Conservation (phyloP, 2,888 invertebrate genomes). For the Aspidapion aeneum region DNA sequence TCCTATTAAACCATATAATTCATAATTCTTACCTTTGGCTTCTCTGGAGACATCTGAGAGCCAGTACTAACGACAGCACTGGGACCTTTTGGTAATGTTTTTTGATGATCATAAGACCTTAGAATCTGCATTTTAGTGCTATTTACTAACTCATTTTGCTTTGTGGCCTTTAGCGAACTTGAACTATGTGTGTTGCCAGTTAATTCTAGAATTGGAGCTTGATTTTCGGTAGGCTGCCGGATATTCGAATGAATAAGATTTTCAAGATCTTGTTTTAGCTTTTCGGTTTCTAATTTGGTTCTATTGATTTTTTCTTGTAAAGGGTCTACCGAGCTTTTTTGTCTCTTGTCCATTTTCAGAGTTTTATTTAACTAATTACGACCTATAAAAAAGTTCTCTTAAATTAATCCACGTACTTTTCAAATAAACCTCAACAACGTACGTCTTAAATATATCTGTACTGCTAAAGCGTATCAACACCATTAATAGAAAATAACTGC, state of each 20-base stretch:
- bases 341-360: not conserved
- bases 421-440: no score
- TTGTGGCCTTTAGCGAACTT: not conserved
- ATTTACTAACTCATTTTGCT: not conserved
- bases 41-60: not conserved
- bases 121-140: constrained; percentile 30
- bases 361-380: no score
- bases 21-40: constrained; percentile 6
- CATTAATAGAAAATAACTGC: no score
- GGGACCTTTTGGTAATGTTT: constrained; percentile 7
- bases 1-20: no score
- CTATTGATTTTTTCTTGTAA: not conserved
- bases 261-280: constrained; percentile 41
- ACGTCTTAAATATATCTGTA: no score
- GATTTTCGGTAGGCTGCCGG: not conserved
- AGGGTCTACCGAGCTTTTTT: not conserved
- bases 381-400: no score
- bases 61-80: not conserved
- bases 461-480: no score
- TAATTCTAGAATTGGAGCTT: constrained; percentile 9
- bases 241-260: constrained; percentile 31
- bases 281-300: constrained; percentile 37
- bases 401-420: no score
- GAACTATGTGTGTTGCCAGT: not conserved
- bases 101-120: constrained; percentile 27